Base-by-base conservation (phyloP, 2,113 vertebrate genomes). In the Hippopotamus amphibius region DNA sequence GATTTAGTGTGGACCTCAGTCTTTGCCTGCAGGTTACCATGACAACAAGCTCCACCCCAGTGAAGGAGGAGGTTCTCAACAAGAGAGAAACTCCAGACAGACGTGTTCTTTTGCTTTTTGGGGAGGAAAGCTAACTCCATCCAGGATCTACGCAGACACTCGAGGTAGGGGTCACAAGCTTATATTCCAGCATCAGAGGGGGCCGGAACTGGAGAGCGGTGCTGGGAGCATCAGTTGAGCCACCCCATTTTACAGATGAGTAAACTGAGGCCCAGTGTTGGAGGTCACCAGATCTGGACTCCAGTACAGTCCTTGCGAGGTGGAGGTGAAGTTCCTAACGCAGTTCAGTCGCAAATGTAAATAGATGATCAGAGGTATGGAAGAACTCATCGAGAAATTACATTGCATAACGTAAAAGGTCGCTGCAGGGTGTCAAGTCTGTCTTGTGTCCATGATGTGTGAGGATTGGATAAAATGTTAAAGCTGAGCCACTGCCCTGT, bases 11-110 rank as follows among this genome's bases (percentile, higher is more conserved):
- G 15, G 7, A 80, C 81, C 88, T 95, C 84, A 46, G 59, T 48
- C 72, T 74, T 93, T n/a, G 55, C 79, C 74, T 37, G 14, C 8
- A 72, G 48, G 93, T 94, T 96, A 53, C 88, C 55, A 88, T 79
- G 80, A 66, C 80, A 95, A 90, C 88, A 93, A 94, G 77, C 88
- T 84, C 76, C 95, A 90, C 93, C 76, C 82, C 76, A 61, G 28
- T 16, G 50, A 85, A 48, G 48, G 53, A 83, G 68, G 24, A 79
- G 80, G 28, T 77, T 87, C 96, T 81, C 65, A 92, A 72, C 24
- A 74, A 72, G 46, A 95, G 48, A 92, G 83, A 65, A 87, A 87
- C n/a, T 84, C 50, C 33, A 76, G 46, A 55, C 30, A 71, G n/a
- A 85, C 93, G 57, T 66, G 37, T 53, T 91, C 65, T 79, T 95